These are phyloP conservation scores for Acrocera orbiculus DNA, from an alignment of 2,888 invertebrate genomes.

Conservation along the genomic window DNA sequence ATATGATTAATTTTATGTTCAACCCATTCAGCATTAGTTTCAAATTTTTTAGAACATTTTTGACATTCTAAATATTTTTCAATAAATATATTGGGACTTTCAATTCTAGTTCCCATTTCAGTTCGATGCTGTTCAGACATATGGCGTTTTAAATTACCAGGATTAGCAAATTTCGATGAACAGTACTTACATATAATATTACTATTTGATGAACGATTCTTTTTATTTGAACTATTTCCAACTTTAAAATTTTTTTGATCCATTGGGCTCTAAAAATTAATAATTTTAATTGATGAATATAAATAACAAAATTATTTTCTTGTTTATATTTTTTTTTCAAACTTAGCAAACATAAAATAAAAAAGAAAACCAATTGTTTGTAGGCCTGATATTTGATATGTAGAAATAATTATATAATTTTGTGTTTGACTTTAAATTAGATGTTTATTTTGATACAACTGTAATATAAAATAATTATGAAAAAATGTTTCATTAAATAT, in stretches of 20 bases:
- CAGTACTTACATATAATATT: conserved; percentile 28
- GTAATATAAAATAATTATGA: background rate
- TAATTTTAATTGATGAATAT: no score
- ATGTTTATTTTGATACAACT: background rate
- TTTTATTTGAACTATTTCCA: conserved; percentile 7
- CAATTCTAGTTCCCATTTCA: conserved; percentile 23
- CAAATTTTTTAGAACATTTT: conserved; percentile 24
- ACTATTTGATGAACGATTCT: conserved; percentile 2
- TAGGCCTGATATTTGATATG: no score
- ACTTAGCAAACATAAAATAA: background rate
- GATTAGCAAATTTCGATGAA: conserved; percentile 29
- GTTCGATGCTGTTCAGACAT: conserved; percentile 28
- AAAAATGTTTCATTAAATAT: conserved; percentile 1
- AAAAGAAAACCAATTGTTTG: no score
- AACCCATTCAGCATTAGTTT: conserved; percentile 26
- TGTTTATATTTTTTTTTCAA: background rate
- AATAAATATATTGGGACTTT: conserved; percentile 23
- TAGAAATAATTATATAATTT: no score
- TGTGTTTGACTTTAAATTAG: no score
- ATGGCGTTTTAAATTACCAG: conserved; percentile 29
- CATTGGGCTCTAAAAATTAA: background rate
- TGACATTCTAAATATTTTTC: conserved; percentile 25
- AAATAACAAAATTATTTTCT: no score
- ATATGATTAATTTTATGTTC: conserved; percentile 29
- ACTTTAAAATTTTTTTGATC: conserved; percentile 2